A percentile compares a stretch with the other conserved stretches of the same genome.
Conservation (phyloP, 1,140 invertebrate genomes). For the Ooceraea biroi region DNA sequence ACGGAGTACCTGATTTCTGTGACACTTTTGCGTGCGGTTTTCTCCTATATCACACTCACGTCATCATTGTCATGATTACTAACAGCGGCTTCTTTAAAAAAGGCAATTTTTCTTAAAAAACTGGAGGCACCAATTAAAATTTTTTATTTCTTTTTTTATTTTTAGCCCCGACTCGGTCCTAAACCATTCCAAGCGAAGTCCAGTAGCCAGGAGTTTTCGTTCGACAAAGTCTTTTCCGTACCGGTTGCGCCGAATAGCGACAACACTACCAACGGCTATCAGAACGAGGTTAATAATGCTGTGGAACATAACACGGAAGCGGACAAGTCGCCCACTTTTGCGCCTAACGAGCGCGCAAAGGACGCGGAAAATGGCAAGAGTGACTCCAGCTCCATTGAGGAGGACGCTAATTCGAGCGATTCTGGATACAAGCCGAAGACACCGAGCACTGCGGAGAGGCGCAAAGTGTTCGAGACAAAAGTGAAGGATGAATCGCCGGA, state of each 20-base stretch:
- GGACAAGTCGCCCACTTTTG: conserved; percentile 80
- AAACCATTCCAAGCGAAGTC: conserved; percentile 93
- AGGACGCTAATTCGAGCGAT: conserved; percentile 88
- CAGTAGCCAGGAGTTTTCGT: conserved; percentile 90
- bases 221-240: conserved; percentile 93
- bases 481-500: conserved; percentile 83
- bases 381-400: conserved; percentile 88
- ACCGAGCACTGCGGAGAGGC: conserved; percentile 91
- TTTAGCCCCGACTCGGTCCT: conserved; percentile 92
- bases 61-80: conserved; percentile 54
- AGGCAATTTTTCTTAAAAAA: background rate
- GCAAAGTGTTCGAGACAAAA: conserved; percentile 90
- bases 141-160: conserved; percentile 63
- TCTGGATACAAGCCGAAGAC: conserved; percentile 90
- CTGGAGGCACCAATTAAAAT: background rate
- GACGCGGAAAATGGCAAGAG: conserved; percentile 88
- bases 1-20: conserved; percentile 63
- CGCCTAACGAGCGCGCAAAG: conserved; percentile 79
- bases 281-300: conserved; percentile 65
- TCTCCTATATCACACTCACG: conserved; percentile 44
- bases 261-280: conserved; percentile 77
- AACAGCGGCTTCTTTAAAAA: background rate
- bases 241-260: conserved; percentile 89
- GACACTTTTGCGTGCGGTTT: conserved; percentile 59
- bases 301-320: conserved; percentile 71